A percentile compares a stretch with the other conserved stretches of the same genome.
Conservation (phyloP, 2,113 vertebrate genomes). For the Thunnus thynnus region DNA sequence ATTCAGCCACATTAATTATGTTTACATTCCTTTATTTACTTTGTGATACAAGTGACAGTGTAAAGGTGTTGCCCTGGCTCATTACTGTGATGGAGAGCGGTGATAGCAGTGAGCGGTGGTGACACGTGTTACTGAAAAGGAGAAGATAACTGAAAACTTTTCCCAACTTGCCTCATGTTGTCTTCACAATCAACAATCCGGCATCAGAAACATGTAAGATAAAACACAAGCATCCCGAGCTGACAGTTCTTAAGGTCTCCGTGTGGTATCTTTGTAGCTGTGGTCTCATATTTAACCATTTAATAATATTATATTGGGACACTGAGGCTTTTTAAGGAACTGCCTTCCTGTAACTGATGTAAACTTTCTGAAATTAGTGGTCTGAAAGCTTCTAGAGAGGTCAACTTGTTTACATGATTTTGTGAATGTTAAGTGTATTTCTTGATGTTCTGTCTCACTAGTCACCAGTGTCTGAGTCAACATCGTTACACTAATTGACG, state of each 20-base stretch:
- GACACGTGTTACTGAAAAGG: not conserved
- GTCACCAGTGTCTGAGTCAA: constrained; percentile 17
- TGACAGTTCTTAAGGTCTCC: too few species aligned
- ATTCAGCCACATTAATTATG: too few species aligned
- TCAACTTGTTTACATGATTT: constrained; percentile 1
- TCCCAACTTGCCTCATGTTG: too few species aligned
- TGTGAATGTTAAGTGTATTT: not conserved
- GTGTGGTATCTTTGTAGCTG: too few species aligned
- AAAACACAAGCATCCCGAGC: too few species aligned
- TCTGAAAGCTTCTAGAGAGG: not conserved
- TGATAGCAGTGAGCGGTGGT: not conserved
- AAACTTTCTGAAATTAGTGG: not conserved
- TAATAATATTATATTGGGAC: not conserved
- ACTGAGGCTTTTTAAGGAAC: not conserved
- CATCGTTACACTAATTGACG: constrained; percentile 61
- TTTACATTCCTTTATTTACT: not conserved
- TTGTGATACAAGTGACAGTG: not conserved
- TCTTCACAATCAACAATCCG: too few species aligned
- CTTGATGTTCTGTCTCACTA: constrained; percentile 1
- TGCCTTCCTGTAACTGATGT: not conserved
- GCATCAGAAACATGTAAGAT: too few species aligned
- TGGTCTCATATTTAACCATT: not conserved
- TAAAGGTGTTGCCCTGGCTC: not conserved
- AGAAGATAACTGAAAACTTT: too few species aligned
- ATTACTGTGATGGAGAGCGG: not conserved